Conservation (phyloP, 2,113 vertebrate species). For the Carettochelys insculpta region DNA sequence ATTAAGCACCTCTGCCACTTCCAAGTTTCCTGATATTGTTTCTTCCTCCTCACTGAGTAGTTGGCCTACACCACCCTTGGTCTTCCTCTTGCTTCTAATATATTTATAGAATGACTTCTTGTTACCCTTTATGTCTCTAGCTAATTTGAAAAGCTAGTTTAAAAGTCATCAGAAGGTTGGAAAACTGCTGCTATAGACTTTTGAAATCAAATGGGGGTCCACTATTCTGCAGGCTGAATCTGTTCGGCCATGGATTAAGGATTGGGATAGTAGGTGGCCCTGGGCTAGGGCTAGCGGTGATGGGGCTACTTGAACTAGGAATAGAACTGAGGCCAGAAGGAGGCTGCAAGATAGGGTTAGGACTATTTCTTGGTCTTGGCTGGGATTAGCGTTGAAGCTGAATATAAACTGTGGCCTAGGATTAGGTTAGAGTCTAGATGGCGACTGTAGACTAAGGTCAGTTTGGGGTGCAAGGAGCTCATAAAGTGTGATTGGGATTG, state of each 20-base stretch:
- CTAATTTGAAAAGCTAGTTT: too few species aligned
- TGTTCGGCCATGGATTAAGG: not conserved
- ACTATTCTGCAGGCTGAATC: not conserved
- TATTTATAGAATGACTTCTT: too few species aligned
- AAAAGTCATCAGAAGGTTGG: not conserved
- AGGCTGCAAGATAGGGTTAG: not conserved
- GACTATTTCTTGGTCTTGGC: not conserved
- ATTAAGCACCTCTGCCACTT: too few species aligned
- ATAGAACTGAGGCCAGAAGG: not conserved
- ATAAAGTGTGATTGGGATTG: too few species aligned
- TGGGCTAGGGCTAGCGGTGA: not conserved
- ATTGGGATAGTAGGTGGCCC: not conserved
- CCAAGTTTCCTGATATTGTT: too few species aligned
- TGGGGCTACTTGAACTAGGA: not conserved
- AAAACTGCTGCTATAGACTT: not conserved
- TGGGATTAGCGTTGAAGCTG: not conserved
- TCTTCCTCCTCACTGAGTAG: too few species aligned
- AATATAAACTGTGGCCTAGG: not conserved
- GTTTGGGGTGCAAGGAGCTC: not conserved
- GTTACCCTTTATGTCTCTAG: too few species aligned
- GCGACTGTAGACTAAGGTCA: not conserved
- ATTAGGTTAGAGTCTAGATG: not conserved
- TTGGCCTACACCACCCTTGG: too few species aligned
- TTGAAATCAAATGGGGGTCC: not conserved
- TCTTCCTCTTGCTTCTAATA: too few species aligned